Evolutionary conservation across 2,888 invertebrate genomes (phyloP).

Genomic region (Galeruca laticollis): DNA sequence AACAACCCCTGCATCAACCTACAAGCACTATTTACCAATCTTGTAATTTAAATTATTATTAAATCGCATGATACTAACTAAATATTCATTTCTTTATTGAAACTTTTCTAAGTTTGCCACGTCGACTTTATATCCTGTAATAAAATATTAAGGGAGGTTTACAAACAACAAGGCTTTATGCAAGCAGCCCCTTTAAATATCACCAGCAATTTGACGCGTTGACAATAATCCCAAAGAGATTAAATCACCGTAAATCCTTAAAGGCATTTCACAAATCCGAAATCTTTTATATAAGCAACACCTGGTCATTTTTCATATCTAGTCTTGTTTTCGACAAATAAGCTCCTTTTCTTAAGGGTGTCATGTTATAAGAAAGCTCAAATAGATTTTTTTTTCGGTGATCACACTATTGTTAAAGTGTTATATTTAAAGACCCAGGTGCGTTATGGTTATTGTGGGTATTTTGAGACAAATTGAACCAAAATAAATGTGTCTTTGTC

Average conservation of each 20-base stretch:
- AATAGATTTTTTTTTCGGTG: conserved; percentile 41
- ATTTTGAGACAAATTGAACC: conserved; percentile 63
- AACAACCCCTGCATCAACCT: no score
- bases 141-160: conserved; percentile 9
- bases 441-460: conserved; percentile 57
- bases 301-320: conserved; percentile 50
- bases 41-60: no score
- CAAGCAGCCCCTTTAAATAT: conserved; percentile 18
- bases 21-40: no score
- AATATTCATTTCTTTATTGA: background rate
- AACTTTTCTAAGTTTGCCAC: background rate
- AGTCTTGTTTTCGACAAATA: conserved; percentile 55
- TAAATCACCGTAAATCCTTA: conserved; percentile 31
- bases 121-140: background rate
- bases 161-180: conserved; percentile 20
- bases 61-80: no score
- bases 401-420: conserved; percentile 45
- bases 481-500: conserved; percentile 54
- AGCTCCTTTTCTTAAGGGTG: conserved; percentile 49
- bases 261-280: conserved; percentile 36
- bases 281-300: conserved; percentile 43
- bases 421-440: conserved; percentile 47
- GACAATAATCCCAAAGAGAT: conserved; percentile 33
- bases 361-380: conserved; percentile 42
- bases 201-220: conserved; percentile 33